These are phyloP conservation scores for Hydroisotoma schaefferi DNA, from an alignment of 2,888 invertebrate species.

Conservation along the genomic window DNA sequence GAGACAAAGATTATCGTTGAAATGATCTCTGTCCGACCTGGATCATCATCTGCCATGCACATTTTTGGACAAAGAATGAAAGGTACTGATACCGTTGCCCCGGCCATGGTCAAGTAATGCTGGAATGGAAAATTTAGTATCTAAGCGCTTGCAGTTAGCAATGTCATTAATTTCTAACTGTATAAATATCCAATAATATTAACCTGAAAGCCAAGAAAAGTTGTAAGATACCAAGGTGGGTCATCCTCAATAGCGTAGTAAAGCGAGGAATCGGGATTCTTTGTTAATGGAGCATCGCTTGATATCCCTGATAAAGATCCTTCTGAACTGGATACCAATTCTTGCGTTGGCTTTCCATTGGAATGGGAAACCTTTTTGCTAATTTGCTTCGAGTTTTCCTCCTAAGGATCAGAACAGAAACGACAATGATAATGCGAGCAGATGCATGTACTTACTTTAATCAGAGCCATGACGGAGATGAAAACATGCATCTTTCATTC, in stretches of 20 bases:
- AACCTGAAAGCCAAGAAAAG: conserved; percentile 76
- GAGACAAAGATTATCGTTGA: conserved; percentile 80
- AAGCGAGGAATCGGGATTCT: conserved; percentile 5
- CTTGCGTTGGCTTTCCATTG: neutral
- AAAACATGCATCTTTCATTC: too few species aligned
- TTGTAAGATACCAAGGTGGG: conserved; percentile 78
- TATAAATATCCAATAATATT: neutral
- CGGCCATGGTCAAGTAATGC: conserved; percentile 81
- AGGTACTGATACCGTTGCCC: conserved; percentile 76
- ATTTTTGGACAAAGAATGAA: conserved; percentile 75
- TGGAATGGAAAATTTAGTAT: conserved; percentile 50
- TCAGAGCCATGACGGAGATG: too few species aligned
- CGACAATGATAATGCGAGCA: too few species aligned
- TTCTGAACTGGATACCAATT: too few species aligned
- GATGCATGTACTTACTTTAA: too few species aligned
- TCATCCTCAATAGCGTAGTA: conserved; percentile 71
- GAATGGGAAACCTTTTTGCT: neutral
- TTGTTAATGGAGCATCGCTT: neutral
- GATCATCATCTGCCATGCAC: conserved; percentile 72
- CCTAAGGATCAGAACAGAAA: neutral
- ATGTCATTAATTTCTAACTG: neutral
- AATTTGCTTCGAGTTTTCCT: neutral
- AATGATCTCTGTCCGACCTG: conserved; percentile 69
- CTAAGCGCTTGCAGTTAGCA: neutral
- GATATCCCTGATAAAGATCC: neutral